Conservation (phyloP, 2,113 vertebrate species). For the Seriola quinqueradiata region DNA sequence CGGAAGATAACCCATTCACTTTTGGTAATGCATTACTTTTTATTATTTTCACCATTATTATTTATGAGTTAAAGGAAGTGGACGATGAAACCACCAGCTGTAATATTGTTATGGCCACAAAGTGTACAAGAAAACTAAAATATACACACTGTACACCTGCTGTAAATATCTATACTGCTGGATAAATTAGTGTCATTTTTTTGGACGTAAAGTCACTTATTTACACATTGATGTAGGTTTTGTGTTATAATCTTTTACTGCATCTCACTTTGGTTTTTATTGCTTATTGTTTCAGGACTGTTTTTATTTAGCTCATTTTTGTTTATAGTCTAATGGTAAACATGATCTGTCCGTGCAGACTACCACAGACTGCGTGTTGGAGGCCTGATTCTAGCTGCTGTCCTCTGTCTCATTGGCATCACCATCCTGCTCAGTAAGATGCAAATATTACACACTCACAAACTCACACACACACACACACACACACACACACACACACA, state of each 20-base stretch:
- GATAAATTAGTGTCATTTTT: not conserved
- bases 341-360: conserved; percentile 77
- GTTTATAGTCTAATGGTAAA: not conserved
- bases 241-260: not conserved
- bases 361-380: conserved; percentile 88
- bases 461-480: not conserved
- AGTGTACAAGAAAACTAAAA: not conserved
- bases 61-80: not conserved
- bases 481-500: conserved; percentile 13
- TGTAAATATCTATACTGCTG: not conserved
- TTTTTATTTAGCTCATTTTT: not conserved
- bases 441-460: not conserved
- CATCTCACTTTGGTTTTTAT: not conserved
- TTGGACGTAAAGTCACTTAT: no score
- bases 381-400: conserved; percentile 87
- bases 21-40: conserved; percentile 77
- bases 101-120: not conserved
- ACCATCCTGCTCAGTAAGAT: conserved; percentile 91
- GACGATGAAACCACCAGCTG: not conserved
- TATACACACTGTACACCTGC: not conserved
- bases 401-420: conserved; percentile 90
- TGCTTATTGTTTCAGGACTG: not conserved
- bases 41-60: not conserved
- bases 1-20: conserved; percentile 82
- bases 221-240: not conserved